A percentile compares a stretch with the other conserved stretches of the same genome.
phyloP scores from a whole-genome alignment of 2,113 vertebrate species.

The Notothenia coriiceps region DNA sequence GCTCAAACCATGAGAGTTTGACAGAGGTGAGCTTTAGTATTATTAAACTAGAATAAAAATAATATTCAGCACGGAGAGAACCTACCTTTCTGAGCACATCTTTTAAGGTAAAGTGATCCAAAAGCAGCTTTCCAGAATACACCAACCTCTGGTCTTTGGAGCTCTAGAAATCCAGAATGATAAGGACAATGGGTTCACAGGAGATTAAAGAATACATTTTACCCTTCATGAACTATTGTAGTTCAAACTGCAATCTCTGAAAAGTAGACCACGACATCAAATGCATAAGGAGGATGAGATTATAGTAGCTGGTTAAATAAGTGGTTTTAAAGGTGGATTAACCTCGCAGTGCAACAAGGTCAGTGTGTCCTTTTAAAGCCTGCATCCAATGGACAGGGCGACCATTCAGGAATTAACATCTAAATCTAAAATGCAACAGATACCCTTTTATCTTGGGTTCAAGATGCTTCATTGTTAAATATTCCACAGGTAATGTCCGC shows the following conservation, averaged over 20 bases:
- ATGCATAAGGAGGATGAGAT: constrained; percentile 50
- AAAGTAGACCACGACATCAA: constrained; percentile 28
- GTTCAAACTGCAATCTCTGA: background rate
- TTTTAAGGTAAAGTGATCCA: constrained; percentile 94
- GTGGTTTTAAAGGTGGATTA: constrained; percentile 69
- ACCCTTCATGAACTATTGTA: background rate
- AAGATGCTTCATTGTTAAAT: background rate
- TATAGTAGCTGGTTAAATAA: constrained; percentile 51
- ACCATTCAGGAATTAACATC: constrained; percentile 34
- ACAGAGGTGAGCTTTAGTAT: background rate
- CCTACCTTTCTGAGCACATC: constrained; percentile 97
- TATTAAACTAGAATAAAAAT: background rate
- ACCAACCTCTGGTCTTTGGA: constrained; percentile 97
- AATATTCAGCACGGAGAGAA: background rate
- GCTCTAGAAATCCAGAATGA: constrained; percentile 83
- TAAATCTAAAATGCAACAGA: background rate
- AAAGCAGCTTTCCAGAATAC: constrained; percentile 96
- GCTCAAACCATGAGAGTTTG: background rate
- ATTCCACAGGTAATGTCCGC: background rate
- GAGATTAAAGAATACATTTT: constrained; percentile 5
- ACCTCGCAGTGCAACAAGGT: constrained; percentile 42
- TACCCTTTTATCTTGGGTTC: background rate
- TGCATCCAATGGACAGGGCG: constrained; percentile 10
- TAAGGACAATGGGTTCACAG: constrained; percentile 25
- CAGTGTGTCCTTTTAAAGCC: constrained; percentile 48